Conservation (phyloP, 2,797 vertebrate species). For the Acipenser ruthenus region DNA sequence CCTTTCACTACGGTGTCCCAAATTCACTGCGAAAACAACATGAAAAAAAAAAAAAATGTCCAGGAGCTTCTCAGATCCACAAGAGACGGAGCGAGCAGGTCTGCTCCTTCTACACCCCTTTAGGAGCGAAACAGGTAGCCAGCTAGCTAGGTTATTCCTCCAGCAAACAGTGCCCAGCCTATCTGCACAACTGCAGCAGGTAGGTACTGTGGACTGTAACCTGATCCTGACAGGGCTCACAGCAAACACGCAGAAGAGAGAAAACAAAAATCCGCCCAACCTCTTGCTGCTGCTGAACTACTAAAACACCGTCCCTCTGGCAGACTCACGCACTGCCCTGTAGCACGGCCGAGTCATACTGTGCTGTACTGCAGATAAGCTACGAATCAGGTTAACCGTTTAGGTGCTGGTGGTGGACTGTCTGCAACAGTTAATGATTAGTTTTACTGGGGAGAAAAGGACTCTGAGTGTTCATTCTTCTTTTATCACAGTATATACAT, state of each 20-base stretch:
- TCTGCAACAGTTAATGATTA: conserved; percentile 2
- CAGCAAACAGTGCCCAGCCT: not conserved
- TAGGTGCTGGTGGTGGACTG: not conserved
- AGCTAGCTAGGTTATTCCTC: not conserved
- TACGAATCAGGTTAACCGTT: not conserved
- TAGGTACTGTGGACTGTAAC: conserved; percentile 12
- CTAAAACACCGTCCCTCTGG: not conserved
- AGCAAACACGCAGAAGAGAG: not conserved
- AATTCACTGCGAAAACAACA: not conserved
- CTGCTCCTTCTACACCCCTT: not conserved
- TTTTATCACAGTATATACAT: not conserved
- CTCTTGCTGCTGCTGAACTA: conserved; percentile 8
- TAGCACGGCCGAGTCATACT: not conserved
- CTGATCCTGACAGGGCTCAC: conserved; percentile 3
- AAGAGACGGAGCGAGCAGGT: not conserved
- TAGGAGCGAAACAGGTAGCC: conserved; percentile 5
- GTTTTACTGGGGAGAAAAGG: not conserved
- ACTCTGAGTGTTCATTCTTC: not conserved
- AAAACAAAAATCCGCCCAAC: conserved; percentile 2
- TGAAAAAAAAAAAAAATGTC: not conserved
- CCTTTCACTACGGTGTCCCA: not conserved
- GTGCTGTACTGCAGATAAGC: not conserved
- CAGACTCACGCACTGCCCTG: not conserved
- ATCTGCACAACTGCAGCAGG: conserved; percentile 1
- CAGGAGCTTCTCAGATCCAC: not conserved